Base-by-base conservation (phyloP, 1,140 invertebrate species). In the Brevipalpus yothersi region DNA sequence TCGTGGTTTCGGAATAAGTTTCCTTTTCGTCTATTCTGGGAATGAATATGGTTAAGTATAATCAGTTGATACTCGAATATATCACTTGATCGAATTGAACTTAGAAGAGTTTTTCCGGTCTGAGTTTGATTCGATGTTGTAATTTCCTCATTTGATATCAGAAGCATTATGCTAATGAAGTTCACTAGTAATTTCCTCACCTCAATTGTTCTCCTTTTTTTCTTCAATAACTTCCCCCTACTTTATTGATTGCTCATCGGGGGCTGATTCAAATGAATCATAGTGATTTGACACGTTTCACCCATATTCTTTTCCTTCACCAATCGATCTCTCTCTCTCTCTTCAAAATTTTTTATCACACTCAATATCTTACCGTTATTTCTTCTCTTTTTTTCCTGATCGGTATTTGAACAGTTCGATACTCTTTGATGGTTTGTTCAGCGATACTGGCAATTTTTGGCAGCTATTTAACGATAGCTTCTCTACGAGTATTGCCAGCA, bases 1-100 rank as follows among this genome's bases (percentile, higher is more conserved):
- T 68, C 86, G 88, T 31, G 91, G 87, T 68, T 90, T 89, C 69
- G 77, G 90, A 49, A 84, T 92, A 67, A 89, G 86, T 11, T 93
- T 88, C 70, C 82, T 92, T 67, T 93, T 92, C 75, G 87, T 93
- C 31, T 93, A 91, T 69, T 84, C 89, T 64, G 87, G 88, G 43
- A 90, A 85, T 72, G 73, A 75, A 61, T 83, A 89, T 73, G 81
- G 87, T 92, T 77, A 76, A 71, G 69, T 21, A 17, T 41, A 31
- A 31, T 3, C 31, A 31, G 31, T 5, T 31, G 31, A 31, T 5
- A 31, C 2, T 31, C 31, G 31, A 31, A 5, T 31, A 31, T 31
- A 31, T 31, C 31, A 31, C 31, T 31, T 31, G 31, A 31, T 31
- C 31, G 31, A 31, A 31, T 3, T 31, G 31, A 31, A 31, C 31